A percentile compares a stretch with the other conserved stretches of the same genome.
Evolutionary conservation across 1,140 invertebrate genomes (phyloP).

Genomic region (Drosophila parvula): DNA sequence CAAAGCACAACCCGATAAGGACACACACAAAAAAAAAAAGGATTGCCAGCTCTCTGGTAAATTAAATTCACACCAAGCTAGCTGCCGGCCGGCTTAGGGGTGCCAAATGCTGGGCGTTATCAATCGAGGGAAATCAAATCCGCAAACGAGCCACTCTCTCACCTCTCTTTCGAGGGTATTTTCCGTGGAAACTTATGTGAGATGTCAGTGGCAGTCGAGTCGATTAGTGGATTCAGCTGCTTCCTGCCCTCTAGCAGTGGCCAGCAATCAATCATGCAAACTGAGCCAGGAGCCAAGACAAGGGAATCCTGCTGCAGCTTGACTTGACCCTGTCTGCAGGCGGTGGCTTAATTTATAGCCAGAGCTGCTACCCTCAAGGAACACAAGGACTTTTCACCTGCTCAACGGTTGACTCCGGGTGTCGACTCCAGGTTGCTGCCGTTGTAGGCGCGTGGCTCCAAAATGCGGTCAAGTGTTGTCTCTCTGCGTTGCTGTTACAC

Average conservation of each 20-base stretch:
- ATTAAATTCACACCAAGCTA: conserved; percentile 79
- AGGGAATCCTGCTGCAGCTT: conserved; percentile 56
- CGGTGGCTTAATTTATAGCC: conserved; percentile 77
- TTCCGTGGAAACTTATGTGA: conserved; percentile 60
- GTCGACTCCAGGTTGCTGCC: conserved; percentile 33
- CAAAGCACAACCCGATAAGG: conserved; percentile 66
- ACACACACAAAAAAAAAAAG: conserved; percentile 46
- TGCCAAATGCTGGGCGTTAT: conserved; percentile 58
- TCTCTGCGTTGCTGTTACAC: conserved; percentile 59
- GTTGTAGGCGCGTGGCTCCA: conserved; percentile 78
- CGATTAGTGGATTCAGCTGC: conserved; percentile 75
- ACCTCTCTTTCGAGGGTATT: background rate
- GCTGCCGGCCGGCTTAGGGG: conserved; percentile 63
- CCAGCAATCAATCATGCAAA: conserved; percentile 77
- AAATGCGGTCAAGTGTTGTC: conserved; percentile 81
- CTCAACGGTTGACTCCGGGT: conserved; percentile 38
- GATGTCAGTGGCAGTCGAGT: conserved; percentile 41
- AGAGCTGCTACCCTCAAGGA: conserved; percentile 64
- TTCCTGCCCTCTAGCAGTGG: conserved; percentile 54
- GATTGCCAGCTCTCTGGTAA: conserved; percentile 77
- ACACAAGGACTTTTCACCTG: conserved; percentile 78
- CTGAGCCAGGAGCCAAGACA: conserved; percentile 4
- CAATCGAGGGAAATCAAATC: conserved; percentile 70
- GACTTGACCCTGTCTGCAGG: conserved; percentile 67
- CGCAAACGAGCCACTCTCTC: conserved; percentile 56